Evolutionary conservation across 2,113 vertebrate genomes (phyloP).

Genomic region (Vulpes vulpes): DNA sequence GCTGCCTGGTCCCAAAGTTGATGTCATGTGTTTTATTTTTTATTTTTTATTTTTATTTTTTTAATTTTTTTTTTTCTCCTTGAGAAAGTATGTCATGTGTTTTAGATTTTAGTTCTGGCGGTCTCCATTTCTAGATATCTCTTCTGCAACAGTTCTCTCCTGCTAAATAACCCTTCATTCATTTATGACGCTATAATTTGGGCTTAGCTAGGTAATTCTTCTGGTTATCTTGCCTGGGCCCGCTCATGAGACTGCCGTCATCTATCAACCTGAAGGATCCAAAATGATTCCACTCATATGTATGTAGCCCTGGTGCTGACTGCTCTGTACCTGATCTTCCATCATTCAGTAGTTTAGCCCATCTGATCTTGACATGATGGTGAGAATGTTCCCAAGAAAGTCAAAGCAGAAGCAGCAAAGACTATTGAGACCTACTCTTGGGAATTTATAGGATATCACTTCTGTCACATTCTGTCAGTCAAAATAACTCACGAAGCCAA

Average conservation of each 20-base stretch:
- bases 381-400: neutral
- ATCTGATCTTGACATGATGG: neutral
- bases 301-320: neutral
- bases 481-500: constrained; percentile 18
- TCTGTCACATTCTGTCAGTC: neutral
- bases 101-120: constrained; percentile 1
- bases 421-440: neutral
- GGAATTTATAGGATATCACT: neutral
- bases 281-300: neutral
- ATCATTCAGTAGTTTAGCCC: neutral
- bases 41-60: too few species aligned
- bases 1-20: neutral
- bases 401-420: neutral
- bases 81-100: neutral
- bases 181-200: neutral
- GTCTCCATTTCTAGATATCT: neutral
- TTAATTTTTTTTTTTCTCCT: too few species aligned
- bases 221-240: neutral
- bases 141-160: neutral
- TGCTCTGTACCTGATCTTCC: neutral
- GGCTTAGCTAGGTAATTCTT: neutral
- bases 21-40: neutral
- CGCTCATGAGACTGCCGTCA: neutral
- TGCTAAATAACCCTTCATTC: neutral
- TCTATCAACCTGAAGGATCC: neutral